Evolutionary conservation across 2,888 invertebrate species (phyloP).

Genomic region (Acronicta alni): DNA sequence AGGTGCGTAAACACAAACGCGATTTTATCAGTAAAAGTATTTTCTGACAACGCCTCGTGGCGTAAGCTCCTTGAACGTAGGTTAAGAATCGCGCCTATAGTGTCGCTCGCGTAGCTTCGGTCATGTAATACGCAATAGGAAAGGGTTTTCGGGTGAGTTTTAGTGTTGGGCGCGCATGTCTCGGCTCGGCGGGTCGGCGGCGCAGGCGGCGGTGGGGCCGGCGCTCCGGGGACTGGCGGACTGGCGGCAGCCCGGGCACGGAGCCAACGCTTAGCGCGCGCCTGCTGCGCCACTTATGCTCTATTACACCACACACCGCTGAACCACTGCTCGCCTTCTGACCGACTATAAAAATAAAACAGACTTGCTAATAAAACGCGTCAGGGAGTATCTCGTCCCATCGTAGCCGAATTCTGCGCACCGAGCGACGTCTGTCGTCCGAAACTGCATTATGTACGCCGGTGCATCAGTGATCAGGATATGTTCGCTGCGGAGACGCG

Average conservation of each 20-base stretch:
- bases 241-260: slow-evolving; percentile 81
- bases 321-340: slow-evolving; percentile 64
- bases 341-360: slow-evolving; percentile 81
- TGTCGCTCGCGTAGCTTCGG: slow-evolving; percentile 43
- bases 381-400: slow-evolving; percentile 59
- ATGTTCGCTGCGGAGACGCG: slow-evolving; percentile 1
- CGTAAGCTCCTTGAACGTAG: slow-evolving; percentile 16
- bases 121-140: slow-evolving; percentile 40
- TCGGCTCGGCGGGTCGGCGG: slow-evolving; percentile 50
- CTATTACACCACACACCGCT: slow-evolving; percentile 79
- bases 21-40: slow-evolving; percentile 54
- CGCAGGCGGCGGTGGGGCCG: slow-evolving; percentile 80
- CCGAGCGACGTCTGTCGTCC: slow-evolving; percentile 15
- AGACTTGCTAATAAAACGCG: slow-evolving; percentile 68
- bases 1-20: slow-evolving; percentile 63
- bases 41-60: slow-evolving; percentile 44
- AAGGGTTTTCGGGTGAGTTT: slow-evolving; percentile 28
- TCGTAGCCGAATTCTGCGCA: slow-evolving; percentile 43
- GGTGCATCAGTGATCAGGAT: slow-evolving; percentile 22
- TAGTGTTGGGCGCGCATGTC: slow-evolving; percentile 28
- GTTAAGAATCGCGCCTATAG: slow-evolving; percentile 22
- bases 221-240: slow-evolving; percentile 85
- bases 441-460: slow-evolving; percentile 34
- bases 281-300: slow-evolving; percentile 78
- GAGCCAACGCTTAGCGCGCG: slow-evolving; percentile 74